A percentile compares a stretch with the other conserved stretches of the same genome.
Conservation (phyloP, 1,140 invertebrate species). For the Trachymyrmex septentrionalis region DNA sequence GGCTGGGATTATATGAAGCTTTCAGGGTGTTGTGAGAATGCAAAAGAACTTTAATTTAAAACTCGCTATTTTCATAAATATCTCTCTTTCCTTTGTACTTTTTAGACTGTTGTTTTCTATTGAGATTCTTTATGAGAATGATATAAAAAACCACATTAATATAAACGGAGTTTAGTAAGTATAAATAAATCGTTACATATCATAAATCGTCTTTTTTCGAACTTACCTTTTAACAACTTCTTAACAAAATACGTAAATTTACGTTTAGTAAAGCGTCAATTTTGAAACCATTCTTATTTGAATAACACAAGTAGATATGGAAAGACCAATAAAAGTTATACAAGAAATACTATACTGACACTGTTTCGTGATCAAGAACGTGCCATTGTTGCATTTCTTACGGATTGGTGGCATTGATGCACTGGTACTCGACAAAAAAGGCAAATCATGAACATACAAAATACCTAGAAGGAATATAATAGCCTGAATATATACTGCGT, state of each 20-base stretch:
- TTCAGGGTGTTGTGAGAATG: neutral
- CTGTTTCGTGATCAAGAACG: neutral
- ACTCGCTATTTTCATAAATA: neutral
- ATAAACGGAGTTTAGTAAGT: neutral
- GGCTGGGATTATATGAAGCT: neutral
- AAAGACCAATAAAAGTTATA: neutral
- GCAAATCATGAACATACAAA: neutral
- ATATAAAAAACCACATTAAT: neutral
- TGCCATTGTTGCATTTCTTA: neutral
- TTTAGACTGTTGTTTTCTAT: neutral
- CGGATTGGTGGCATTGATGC: no score
- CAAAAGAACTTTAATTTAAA: neutral
- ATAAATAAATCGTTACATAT: neutral
- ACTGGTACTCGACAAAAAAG: no score
- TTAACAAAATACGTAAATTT: conserved; percentile 1
- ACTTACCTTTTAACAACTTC: neutral
- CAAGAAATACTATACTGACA: neutral
- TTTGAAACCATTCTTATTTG: neutral
- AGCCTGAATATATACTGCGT: no score
- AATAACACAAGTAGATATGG: neutral
- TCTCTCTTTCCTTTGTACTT: neutral
- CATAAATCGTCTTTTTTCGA: neutral
- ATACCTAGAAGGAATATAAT: no score
- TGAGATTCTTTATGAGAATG: neutral
- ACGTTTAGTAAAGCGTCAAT: neutral